phyloP scores from a whole-genome alignment of 2,797 vertebrate genomes.

The Peromyscus eremicus region DNA sequence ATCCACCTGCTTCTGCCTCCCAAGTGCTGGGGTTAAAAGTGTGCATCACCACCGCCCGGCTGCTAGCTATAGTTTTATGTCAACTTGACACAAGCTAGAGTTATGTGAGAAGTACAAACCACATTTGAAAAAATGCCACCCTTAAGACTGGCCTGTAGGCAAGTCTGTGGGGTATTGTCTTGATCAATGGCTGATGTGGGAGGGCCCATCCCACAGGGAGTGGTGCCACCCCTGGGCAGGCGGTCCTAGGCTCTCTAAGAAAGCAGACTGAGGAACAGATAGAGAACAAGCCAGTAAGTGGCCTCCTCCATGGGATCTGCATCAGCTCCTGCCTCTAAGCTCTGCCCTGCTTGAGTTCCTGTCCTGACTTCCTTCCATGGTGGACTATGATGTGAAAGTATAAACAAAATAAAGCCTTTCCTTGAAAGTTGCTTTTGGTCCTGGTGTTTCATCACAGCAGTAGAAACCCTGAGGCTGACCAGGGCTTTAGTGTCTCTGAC shows the following conservation, averaged over 20 bases:
- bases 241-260: neutral
- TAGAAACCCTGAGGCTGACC: neutral
- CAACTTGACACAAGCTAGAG: neutral
- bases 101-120: neutral
- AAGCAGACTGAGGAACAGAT: neutral
- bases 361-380: neutral
- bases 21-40: too few relatives aligned
- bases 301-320: neutral
- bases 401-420: neutral
- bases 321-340: neutral
- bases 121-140: neutral
- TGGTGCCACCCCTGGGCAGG: neutral
- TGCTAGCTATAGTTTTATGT: neutral
- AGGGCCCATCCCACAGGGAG: neutral
- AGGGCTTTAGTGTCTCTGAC: neutral
- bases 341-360: neutral
- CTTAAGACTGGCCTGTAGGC: neutral
- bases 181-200: neutral
- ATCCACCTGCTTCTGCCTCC: too few relatives aligned
- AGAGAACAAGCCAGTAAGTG: neutral
- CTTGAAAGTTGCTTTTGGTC: neutral
- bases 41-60: too few relatives aligned
- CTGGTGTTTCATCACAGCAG: neutral
- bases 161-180: neutral
- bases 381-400: neutral